These are phyloP conservation scores for Prinia subflava DNA, from an alignment of 2,113 vertebrate genomes.

Conservation along the genomic window DNA sequence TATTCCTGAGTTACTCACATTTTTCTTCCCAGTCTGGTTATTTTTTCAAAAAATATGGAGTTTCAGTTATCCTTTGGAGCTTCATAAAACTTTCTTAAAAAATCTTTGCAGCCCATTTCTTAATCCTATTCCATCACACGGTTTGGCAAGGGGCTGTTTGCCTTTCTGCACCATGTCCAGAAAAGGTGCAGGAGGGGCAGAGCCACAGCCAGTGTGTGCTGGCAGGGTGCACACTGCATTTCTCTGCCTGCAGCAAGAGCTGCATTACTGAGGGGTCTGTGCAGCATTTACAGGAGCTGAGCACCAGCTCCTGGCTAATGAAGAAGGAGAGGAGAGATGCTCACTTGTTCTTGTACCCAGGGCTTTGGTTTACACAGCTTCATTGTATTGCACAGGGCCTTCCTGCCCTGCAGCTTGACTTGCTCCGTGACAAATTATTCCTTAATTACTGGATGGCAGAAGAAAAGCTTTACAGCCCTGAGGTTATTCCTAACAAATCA, in stretches of 20 bases:
- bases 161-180: neutral
- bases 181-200: neutral
- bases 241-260: neutral
- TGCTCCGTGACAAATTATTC: constrained; percentile 62
- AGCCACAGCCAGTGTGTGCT: neutral
- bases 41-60: neutral
- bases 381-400: constrained; percentile 34
- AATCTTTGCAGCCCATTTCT: neutral
- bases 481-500: constrained; percentile 62
- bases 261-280: neutral
- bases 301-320: neutral
- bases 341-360: neutral
- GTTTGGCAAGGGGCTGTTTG: neutral
- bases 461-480: constrained; percentile 57
- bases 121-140: neutral
- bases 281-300: neutral
- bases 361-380: constrained; percentile 7
- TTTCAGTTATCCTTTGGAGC: neutral
- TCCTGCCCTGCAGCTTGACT: constrained; percentile 49
- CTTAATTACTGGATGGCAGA: constrained; percentile 58
- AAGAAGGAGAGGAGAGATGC: neutral
- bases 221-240: neutral
- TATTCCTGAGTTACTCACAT: neutral
- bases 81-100: neutral
- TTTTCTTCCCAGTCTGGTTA: neutral